phyloP scores from a whole-genome alignment of 2,888 invertebrate genomes.

The Drosophila tripunctata region DNA sequence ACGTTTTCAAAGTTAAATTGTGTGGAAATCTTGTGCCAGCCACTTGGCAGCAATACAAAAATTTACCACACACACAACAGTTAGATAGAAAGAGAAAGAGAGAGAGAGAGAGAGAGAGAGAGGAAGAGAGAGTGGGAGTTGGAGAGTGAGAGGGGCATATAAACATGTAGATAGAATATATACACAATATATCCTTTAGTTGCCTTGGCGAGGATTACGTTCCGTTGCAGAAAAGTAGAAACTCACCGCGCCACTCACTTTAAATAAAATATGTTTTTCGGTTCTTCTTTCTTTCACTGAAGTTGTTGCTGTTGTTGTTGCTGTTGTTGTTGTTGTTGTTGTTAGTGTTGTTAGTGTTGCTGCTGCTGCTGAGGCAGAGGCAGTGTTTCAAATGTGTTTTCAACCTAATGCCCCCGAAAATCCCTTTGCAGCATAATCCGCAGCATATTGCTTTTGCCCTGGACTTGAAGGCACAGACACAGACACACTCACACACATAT shows the following conservation, averaged over 20 bases:
- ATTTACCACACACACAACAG: constrained; percentile 54
- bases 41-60: constrained; percentile 65
- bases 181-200: constrained; percentile 56
- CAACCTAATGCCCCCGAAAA: constrained; percentile 79
- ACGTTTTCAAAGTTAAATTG: constrained; percentile 82
- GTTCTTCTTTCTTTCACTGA: constrained; percentile 49
- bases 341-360: constrained; percentile 1
- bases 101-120: not conserved
- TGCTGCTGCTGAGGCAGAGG: constrained; percentile 38
- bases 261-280: constrained; percentile 75
- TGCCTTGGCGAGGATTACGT: constrained; percentile 65
- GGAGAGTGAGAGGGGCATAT: not conserved
- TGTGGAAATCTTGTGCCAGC: constrained; percentile 77
- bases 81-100: constrained; percentile 5
- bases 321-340: constrained; percentile 18
- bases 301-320: constrained; percentile 27
- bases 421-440: constrained; percentile 72
- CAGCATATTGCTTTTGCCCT: constrained; percentile 74
- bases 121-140: not conserved
- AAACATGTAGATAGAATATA: constrained; percentile 31
- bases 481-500: constrained; percentile 10
- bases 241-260: constrained; percentile 66
- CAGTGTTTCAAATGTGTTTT: constrained; percentile 77
- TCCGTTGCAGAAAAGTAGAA: constrained; percentile 46
- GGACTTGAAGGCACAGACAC: constrained; percentile 29